Conservation (phyloP, 1,140 invertebrate genomes). For the Muscidifurax raptorellus region DNA sequence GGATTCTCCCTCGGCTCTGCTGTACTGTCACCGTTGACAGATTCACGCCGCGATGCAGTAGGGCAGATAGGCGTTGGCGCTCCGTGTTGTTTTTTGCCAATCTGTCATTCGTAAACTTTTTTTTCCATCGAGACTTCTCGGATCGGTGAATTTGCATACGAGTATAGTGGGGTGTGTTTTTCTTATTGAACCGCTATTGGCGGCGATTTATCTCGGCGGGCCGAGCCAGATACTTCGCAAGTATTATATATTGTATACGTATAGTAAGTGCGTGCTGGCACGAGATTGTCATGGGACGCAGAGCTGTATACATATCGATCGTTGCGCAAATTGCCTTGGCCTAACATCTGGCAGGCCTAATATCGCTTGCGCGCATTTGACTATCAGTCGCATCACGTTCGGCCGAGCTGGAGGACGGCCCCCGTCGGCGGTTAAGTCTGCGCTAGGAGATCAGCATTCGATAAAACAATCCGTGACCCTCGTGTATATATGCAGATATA, state of each 20-base stretch:
- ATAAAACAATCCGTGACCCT: conserved; percentile 58
- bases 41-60: not conserved
- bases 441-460: conserved; percentile 58
- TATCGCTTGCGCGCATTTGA: conserved; percentile 56
- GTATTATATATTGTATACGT: too few species aligned
- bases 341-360: conserved; percentile 57
- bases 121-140: not conserved
- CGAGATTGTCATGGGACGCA: conserved; percentile 11
- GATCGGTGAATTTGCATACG: not conserved
- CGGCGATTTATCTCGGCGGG: not conserved
- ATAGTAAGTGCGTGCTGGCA: not conserved
- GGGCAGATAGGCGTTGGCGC: not conserved
- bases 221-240: not conserved
- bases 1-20: not conserved
- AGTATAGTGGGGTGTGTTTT: not conserved
- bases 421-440: not conserved
- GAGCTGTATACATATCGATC: conserved; percentile 62
- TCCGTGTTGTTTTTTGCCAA: not conserved
- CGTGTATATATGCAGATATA: too few species aligned
- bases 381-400: conserved; percentile 65
- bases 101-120: conserved; percentile 4
- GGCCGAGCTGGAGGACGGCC: conserved; percentile 53
- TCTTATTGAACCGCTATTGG: conserved; percentile 24
- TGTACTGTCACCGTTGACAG: not conserved
- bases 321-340: conserved; percentile 62